Conservation (phyloP, 2,113 vertebrate genomes). For the Peucedramus taeniatus region DNA sequence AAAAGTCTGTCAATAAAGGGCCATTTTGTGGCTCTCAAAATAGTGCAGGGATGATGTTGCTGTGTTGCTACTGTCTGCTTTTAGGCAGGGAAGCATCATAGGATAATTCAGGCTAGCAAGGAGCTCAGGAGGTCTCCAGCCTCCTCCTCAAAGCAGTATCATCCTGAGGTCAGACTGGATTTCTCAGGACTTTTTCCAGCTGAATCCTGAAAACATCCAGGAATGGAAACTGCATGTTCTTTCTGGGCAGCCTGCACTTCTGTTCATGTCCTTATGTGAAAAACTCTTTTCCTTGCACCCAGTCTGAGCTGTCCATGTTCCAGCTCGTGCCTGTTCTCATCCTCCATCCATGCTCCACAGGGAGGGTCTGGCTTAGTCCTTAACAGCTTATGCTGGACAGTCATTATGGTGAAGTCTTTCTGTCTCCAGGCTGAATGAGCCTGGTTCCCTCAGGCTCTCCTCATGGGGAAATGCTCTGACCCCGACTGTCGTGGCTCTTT, state of each 20-base stretch:
- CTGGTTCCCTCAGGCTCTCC: background rate
- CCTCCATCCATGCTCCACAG: background rate
- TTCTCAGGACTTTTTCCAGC: background rate
- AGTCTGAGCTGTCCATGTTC: background rate
- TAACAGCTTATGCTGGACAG: background rate
- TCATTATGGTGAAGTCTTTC: background rate
- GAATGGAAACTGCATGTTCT: accelerated
- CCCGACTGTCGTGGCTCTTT: background rate
- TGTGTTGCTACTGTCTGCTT: background rate
- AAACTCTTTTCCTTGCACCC: background rate
- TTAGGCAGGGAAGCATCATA: background rate
- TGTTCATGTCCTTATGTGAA: background rate
- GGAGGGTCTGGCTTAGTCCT: background rate
- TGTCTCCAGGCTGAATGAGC: background rate
- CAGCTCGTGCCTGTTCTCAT: background rate
- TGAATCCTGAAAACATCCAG: background rate
- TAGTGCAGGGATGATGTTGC: background rate
- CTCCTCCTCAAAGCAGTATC: background rate
- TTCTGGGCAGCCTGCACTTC: background rate
- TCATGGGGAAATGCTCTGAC: background rate
- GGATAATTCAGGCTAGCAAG: background rate
- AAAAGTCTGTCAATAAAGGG: background rate
- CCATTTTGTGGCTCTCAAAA: background rate
- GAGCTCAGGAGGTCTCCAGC: background rate
- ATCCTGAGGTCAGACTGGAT: background rate